Conservation (phyloP, 1,140 invertebrate genomes). For the Hyphantria cunea region DNA sequence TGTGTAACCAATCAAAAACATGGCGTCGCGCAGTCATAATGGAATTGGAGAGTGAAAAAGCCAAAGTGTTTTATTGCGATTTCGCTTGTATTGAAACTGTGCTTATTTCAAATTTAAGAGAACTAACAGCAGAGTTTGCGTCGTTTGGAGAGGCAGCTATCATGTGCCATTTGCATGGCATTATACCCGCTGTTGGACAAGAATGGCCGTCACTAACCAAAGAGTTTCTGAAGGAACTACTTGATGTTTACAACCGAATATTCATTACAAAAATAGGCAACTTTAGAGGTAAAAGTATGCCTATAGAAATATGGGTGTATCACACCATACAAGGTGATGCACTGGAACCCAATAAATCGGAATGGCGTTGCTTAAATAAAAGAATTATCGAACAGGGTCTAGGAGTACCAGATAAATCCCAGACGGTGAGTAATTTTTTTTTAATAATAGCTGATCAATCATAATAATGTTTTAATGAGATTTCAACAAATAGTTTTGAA, state of each 20-base stretch:
- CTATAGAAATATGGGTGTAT: constrained; percentile 82
- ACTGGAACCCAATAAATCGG: constrained; percentile 73
- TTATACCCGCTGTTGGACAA: constrained; percentile 79
- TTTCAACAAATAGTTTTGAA: no score
- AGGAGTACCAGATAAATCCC: constrained; percentile 78
- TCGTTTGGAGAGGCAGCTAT: constrained; percentile 73
- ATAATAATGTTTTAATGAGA: no score
- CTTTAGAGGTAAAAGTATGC: constrained; percentile 76
- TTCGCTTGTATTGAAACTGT: constrained; percentile 78
- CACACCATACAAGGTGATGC: constrained; percentile 68
- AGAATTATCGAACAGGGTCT: constrained; percentile 81
- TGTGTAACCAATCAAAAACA: constrained; percentile 69
- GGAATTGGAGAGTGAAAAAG: constrained; percentile 59
- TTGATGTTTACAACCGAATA: constrained; percentile 69
- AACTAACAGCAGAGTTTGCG: constrained; percentile 67
- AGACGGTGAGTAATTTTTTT: constrained; percentile 48
- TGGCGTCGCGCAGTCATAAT: constrained; percentile 81
- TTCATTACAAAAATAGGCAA: constrained; percentile 73
- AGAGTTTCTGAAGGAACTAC: constrained; percentile 78
- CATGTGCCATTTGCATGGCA: constrained; percentile 82
- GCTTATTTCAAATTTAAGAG: constrained; percentile 57
- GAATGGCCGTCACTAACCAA: constrained; percentile 81
- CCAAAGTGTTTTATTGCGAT: constrained; percentile 81
- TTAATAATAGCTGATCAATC: no score
- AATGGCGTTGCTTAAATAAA: constrained; percentile 82